Conservation (phyloP, 2,797 vertebrate genomes). For the Rhynchonycteris naso region DNA sequence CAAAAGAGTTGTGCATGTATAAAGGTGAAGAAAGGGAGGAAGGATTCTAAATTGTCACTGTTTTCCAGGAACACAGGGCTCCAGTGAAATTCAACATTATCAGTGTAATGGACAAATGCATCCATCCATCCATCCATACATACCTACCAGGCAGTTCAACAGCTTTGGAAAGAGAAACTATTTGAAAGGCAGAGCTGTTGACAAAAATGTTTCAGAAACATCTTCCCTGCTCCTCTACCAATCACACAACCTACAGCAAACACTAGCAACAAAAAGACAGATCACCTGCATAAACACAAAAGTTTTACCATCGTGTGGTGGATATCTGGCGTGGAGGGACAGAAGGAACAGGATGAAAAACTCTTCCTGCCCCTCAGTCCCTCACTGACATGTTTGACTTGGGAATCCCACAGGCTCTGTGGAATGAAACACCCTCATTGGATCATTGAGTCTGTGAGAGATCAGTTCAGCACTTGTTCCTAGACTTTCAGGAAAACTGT, state of each 20-base stretch:
- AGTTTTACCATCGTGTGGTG: accelerated
- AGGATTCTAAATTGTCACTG: background rate
- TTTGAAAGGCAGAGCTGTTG: background rate
- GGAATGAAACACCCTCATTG: background rate
- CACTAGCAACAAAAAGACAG: background rate
- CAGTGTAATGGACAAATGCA: no score
- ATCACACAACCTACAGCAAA: background rate
- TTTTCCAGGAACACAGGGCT: background rate
- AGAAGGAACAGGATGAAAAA: background rate
- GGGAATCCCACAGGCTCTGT: background rate
- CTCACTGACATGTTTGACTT: background rate
- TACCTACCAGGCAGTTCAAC: background rate
- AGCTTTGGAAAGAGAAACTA: background rate
- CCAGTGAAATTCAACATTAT: background rate
- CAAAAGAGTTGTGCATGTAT: background rate
- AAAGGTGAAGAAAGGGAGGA: background rate
- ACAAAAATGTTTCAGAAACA: background rate
- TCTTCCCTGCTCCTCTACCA: background rate
- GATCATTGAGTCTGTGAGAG: background rate
- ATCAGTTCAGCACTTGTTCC: background rate
- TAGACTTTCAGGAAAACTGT: background rate
- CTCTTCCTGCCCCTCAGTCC: background rate
- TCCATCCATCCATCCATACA: no score
- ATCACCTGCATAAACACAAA: background rate
- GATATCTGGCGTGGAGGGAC: background rate